A percentile compares a stretch with the other conserved stretches of the same genome.
Evolutionary conservation across 2,888 invertebrate genomes (phyloP).

Genomic region (Trissolcus brochymenae): DNA sequence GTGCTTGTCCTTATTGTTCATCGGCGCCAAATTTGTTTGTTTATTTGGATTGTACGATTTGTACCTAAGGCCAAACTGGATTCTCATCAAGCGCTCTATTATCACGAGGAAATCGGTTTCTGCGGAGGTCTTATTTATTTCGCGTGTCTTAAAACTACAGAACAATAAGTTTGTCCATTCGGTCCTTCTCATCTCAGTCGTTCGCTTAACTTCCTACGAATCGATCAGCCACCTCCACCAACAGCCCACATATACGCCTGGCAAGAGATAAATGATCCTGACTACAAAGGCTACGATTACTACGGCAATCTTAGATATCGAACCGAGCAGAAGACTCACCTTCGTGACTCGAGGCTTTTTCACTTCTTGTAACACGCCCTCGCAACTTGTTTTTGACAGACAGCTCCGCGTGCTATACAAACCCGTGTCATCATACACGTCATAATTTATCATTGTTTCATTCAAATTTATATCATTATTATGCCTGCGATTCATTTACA

Average conservation of each 20-base stretch:
- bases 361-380: constrained; percentile 51
- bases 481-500: not conserved
- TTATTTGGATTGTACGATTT: too few relatives aligned
- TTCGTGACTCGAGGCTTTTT: constrained; percentile 54
- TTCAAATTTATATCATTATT: constrained; percentile 35
- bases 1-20: too few relatives aligned
- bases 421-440: constrained; percentile 31
- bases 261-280: constrained; percentile 55
- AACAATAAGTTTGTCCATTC: constrained; percentile 4
- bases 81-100: not conserved
- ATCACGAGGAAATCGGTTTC: not conserved
- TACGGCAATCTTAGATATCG: constrained; percentile 55
- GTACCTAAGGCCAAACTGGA: too few relatives aligned
- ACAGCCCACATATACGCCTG: constrained; percentile 50
- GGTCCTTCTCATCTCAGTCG: constrained; percentile 10
- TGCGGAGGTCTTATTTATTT: constrained; percentile 17
- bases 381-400: constrained; percentile 39
- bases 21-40: too few relatives aligned
- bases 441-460: constrained; percentile 36
- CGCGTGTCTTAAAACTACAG: constrained; percentile 13
- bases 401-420: constrained; percentile 20
- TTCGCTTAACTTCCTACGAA: constrained; percentile 51
- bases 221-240: constrained; percentile 50
- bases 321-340: constrained; percentile 53
- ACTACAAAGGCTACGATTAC: constrained; percentile 56